Evolutionary conservation across 2,888 invertebrate species (phyloP), one percentile per base, ranked within the genome.

Genomic region (Pseudococcus jackbeardsleyi): DNA sequence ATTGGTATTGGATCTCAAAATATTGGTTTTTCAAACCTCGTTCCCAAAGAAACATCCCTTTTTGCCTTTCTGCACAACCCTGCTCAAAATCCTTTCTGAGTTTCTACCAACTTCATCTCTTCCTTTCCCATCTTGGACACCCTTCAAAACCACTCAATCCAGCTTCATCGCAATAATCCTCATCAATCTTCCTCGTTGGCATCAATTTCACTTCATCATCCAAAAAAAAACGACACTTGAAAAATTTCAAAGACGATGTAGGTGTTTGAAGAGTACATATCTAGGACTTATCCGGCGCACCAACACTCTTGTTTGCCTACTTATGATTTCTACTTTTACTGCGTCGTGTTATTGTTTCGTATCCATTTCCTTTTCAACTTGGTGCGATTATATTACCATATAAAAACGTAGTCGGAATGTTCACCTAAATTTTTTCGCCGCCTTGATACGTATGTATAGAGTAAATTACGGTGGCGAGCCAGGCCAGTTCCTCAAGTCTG

Each of bases 251-350:
- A 64, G 64, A 64, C 64, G 3, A 64, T 64, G 64, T 64, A 64
- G 64, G 64, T 22, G 64, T 64, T 33, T 22, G 19, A 4, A 19
- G 22, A 8, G 19, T 19, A 64, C n/a, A 22, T 64, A 64, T 64
- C 22, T 72, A 72, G 72, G 72, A 72, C 72, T 72, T 72, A 22
- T 68, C 68, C 26, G 68, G 26, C 26, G 68, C 68, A 26, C 68
- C 17, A 15, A 72, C 15, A 33, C 72, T 72, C 15, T 72, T 72
- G 72, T 72, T 72, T 72, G 72, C 72, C 39, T 72, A 72, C 72
- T 72, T 72, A 72, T 72, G 72, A 72, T 72, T 72, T 72, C 72
- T 39, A 72, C 72, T 72, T 72, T 72, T 72, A 72, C 72, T 33
- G 33, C 72, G 33, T 22, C 22, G 64, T 15, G 33, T 72, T 72